A percentile compares a stretch with the other conserved stretches of the same genome.
Conservation (phyloP, 2,113 vertebrate genomes). For the Onychorhynchus coronatus region DNA sequence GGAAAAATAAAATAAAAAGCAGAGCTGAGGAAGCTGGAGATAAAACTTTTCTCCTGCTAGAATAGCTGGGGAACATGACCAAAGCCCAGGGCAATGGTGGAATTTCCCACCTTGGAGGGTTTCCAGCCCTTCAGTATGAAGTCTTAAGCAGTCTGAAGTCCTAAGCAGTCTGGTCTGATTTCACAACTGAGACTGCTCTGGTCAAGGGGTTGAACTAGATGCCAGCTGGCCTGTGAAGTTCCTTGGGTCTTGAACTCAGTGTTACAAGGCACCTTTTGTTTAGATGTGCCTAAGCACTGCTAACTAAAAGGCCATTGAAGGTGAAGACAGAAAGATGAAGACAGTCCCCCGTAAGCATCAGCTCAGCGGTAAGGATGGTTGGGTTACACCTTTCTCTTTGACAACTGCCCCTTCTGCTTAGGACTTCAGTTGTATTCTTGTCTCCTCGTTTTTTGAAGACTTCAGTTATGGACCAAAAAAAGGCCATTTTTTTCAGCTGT, state of each 20-base stretch:
- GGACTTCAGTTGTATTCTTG: background rate
- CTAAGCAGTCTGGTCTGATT: background rate
- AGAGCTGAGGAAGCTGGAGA: background rate
- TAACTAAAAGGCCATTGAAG: background rate
- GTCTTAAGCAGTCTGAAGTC: background rate
- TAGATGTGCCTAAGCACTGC: background rate
- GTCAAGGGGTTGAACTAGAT: background rate
- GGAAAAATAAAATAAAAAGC: background rate
- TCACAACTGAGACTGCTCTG: background rate
- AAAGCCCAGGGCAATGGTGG: fast-evolving
- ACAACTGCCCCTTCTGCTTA: no score
- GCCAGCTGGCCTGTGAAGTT: fast-evolving
- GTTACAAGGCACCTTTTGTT: background rate
- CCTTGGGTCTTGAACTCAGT: background rate
- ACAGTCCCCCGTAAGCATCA: background rate
- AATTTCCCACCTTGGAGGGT: background rate
- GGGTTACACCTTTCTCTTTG: background rate
- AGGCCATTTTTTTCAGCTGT: background rate
- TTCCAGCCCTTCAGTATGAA: background rate
- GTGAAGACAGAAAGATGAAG: background rate
- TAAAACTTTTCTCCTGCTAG: fast-evolving
- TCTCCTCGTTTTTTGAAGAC: background rate
- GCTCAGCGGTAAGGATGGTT: background rate
- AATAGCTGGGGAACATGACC: fast-evolving
- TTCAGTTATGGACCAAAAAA: background rate